Conservation (phyloP, 2,797 vertebrate species). For the Coregonus ussuriensis region DNA sequence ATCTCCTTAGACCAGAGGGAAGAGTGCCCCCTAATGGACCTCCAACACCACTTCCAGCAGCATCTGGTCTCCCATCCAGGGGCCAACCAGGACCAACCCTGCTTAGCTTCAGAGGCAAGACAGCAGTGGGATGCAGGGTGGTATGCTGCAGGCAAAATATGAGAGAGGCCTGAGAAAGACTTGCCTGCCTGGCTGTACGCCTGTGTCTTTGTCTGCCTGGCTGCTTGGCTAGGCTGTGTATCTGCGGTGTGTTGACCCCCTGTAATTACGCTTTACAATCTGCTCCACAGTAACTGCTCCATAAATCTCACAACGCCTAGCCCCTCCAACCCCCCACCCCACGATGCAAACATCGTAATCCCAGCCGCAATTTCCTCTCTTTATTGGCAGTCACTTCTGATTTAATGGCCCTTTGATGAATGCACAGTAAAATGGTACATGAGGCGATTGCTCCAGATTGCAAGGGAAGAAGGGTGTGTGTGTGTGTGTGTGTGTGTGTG, state of each 20-base stretch:
- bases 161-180: not conserved
- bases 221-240: conserved; percentile 32
- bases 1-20: too few species aligned
- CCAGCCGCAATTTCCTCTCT: conserved; percentile 92
- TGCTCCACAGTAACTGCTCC: conserved; percentile 77
- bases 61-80: too few species aligned
- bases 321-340: conserved; percentile 48
- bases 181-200: conserved; percentile 62
- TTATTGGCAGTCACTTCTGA: conserved; percentile 99
- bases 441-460: conserved; percentile 81
- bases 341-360: conserved; percentile 99
- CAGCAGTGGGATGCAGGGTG: too few species aligned
- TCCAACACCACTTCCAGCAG: too few species aligned
- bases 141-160: too few species aligned
- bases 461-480: conserved; percentile 28
- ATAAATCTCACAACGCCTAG: conserved; percentile 69
- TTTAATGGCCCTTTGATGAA: conserved; percentile 99
- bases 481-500: conserved; percentile 29
- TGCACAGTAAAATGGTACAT: conserved; percentile 95
- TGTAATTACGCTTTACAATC: conserved; percentile 81
- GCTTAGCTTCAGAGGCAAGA: too few species aligned
- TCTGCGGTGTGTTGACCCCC: conserved; percentile 58
- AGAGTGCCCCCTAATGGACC: too few species aligned
- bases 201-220: not conserved
- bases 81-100: too few species aligned